Percentiles rank a stretch among this genome's conserved stretches.
Conservation (phyloP, 2,888 invertebrate genomes). For the Dryobotodes eremita region DNA sequence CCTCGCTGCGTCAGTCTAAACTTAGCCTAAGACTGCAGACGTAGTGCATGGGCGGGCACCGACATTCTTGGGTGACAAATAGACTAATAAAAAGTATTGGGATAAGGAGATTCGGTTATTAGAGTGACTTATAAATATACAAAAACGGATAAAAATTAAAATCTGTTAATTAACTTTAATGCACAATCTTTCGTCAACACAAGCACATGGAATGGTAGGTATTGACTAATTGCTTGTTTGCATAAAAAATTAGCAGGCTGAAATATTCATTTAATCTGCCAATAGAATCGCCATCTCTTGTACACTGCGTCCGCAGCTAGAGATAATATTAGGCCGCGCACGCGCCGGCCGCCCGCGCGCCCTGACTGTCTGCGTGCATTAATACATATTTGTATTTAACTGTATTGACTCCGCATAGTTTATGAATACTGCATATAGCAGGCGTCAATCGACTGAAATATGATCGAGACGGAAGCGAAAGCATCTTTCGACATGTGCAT, state of each 20-base stretch:
- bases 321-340: constrained; percentile 72
- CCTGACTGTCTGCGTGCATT: constrained; percentile 75
- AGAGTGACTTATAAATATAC: not conserved
- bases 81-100: constrained; percentile 4
- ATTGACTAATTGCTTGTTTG: not conserved
- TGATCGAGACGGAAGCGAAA: constrained; percentile 53
- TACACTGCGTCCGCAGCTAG: constrained; percentile 51
- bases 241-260: not conserved
- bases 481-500: constrained; percentile 51
- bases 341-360: constrained; percentile 70
- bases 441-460: constrained; percentile 63
- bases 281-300: constrained; percentile 49
- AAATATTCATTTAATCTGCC: not conserved
- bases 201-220: not conserved
- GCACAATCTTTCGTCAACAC: not conserved
- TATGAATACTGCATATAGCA: constrained; percentile 68
- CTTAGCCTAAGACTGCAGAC: constrained; percentile 69
- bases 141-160: too few species aligned
- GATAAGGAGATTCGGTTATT: constrained; percentile 6
- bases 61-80: constrained; percentile 39
- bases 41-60: constrained; percentile 44
- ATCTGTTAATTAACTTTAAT: too few species aligned
- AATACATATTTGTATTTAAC: constrained; percentile 73
- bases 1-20: constrained; percentile 72
- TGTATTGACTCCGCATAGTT: constrained; percentile 75